These are phyloP conservation scores for Pyrrhia umbra DNA, from an alignment of 2,888 invertebrate species.

Conservation along the genomic window DNA sequence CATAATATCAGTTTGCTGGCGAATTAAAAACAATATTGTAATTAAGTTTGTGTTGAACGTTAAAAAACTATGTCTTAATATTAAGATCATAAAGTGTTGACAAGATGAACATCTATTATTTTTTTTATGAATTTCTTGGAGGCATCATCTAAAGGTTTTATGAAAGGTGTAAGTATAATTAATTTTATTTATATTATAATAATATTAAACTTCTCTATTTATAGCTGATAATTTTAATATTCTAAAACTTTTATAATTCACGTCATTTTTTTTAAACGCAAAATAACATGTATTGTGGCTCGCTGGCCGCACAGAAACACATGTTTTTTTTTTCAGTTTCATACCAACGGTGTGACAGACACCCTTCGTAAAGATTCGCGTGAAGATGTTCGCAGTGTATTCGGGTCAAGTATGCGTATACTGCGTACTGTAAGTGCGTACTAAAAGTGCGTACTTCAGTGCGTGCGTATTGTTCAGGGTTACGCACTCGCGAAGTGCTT, in stretches of 20 bases:
- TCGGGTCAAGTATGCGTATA: slow-evolving; percentile 80
- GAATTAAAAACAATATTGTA: slow-evolving; percentile 20
- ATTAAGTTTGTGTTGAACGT: slow-evolving; percentile 1
- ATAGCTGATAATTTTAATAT: too few species aligned
- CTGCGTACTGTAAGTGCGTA: slow-evolving; percentile 32
- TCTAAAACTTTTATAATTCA: too few species aligned
- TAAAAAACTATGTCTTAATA: background rate
- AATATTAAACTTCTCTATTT: too few species aligned
- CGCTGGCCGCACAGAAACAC: too few species aligned
- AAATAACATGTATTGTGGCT: too few species aligned
- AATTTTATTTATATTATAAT: too few species aligned
- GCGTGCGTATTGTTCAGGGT: slow-evolving; percentile 47
- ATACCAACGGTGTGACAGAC: slow-evolving; percentile 61
- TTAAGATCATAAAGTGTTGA: background rate
- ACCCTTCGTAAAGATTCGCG: slow-evolving; percentile 68
- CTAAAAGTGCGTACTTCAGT: slow-evolving; percentile 32
- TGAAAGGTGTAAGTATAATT: too few species aligned
- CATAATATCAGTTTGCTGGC: slow-evolving; percentile 39
- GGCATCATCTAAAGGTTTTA: too few species aligned
- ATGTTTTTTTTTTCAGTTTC: background rate
- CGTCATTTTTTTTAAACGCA: background rate
- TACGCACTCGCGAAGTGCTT: slow-evolving; percentile 32
- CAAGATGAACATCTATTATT: too few species aligned
- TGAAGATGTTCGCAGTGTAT: slow-evolving; percentile 74
- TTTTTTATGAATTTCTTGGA: too few species aligned